A percentile compares a stretch with the other conserved stretches of the same genome.
These are phyloP conservation scores for Drosophila santomea DNA, from an alignment of 1,140 invertebrate species.

Conservation along the genomic window DNA sequence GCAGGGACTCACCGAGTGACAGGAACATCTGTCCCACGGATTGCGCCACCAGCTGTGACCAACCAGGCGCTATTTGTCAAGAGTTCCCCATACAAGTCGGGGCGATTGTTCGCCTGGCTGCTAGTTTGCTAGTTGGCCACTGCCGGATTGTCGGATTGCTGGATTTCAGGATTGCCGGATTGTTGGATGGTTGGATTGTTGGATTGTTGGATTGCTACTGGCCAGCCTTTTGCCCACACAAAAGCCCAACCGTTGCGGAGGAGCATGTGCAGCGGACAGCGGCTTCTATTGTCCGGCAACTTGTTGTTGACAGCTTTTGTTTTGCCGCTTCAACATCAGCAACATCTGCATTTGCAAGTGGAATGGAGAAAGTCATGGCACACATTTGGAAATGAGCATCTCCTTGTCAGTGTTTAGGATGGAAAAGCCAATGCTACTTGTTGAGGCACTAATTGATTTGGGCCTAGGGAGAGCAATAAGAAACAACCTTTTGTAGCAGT, in stretches of 20 bases:
- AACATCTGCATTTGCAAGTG: constrained; percentile 51
- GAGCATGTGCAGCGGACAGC: constrained; percentile 61
- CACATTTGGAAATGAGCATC: constrained; percentile 23
- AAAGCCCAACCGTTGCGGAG: constrained; percentile 13
- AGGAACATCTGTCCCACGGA: constrained; percentile 60
- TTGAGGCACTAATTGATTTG: too few relatives aligned
- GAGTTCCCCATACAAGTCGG: constrained; percentile 55
- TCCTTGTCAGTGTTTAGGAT: constrained; percentile 17
- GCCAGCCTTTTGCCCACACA: constrained; percentile 26
- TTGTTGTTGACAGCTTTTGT: constrained; percentile 78
- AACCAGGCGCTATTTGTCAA: constrained; percentile 79
- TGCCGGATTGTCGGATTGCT: constrained; percentile 26
- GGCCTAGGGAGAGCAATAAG: too few relatives aligned
- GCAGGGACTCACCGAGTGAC: constrained; percentile 22
- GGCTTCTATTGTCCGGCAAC: constrained; percentile 72
- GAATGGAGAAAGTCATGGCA: constrained; percentile 25
- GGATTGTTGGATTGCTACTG: constrained; percentile 17
- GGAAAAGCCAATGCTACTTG: constrained; percentile 20
- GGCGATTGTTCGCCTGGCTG: constrained; percentile 62
- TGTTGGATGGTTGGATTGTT: constrained; percentile 23
- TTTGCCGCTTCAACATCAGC: constrained; percentile 54
- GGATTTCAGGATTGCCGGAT: constrained; percentile 3
- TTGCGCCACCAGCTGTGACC: constrained; percentile 70
- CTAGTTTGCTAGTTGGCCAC: constrained; percentile 52
- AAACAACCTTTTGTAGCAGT: too few relatives aligned